Percentiles rank a stretch among this genome's conserved stretches.
These are phyloP conservation scores for Apotomis turbidana DNA, from an alignment of 2,888 invertebrate species.

Conservation along the genomic window DNA sequence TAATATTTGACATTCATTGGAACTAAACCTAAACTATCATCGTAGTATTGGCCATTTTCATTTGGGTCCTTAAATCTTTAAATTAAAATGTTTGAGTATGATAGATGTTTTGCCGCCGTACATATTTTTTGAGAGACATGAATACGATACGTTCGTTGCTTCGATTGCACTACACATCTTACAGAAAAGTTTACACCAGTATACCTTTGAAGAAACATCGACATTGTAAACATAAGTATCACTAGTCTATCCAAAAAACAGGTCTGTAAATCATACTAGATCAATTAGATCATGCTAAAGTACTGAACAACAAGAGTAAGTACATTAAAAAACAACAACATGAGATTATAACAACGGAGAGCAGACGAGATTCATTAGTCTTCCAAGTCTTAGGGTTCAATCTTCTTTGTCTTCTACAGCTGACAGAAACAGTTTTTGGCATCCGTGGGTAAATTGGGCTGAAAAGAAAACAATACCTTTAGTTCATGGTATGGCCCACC, in stretches of 20 bases:
- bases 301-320: slow-evolving; percentile 5
- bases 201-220: no score
- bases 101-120: no score
- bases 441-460: slow-evolving; percentile 84
- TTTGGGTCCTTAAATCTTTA: no score
- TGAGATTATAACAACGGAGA: slow-evolving; percentile 10
- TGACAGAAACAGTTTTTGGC: slow-evolving; percentile 90
- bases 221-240: neutral
- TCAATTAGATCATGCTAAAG: neutral
- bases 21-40: no score
- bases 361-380: slow-evolving; percentile 2
- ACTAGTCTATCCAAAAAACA: neutral
- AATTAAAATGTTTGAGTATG: no score
- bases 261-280: neutral
- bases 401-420: slow-evolving; percentile 88
- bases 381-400: slow-evolving; percentile 44
- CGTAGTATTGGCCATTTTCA: no score
- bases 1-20: no score
- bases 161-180: no score
- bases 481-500: no score
- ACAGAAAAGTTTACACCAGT: no score
- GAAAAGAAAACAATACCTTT: slow-evolving; percentile 55
- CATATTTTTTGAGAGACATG: no score
- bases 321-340: slow-evolving; percentile 10
- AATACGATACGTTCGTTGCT: no score